Conservation (phyloP, 2,797 vertebrate genomes). For the Glossophaga mutica region DNA sequence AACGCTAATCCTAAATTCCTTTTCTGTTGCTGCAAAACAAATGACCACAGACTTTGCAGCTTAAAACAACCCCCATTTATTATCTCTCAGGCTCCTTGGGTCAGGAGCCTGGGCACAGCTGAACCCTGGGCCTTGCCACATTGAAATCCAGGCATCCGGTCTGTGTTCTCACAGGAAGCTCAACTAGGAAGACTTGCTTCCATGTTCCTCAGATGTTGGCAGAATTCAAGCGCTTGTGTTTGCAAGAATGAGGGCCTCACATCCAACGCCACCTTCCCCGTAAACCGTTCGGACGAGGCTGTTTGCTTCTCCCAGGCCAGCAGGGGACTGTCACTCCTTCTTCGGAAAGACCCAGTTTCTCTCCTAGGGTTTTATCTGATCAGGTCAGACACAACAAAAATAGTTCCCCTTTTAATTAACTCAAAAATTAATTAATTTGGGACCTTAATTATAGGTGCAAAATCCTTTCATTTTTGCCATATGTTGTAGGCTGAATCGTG, state of each 20-base stretch:
- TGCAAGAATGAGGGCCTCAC: fast-evolving
- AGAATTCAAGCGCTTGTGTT: not conserved
- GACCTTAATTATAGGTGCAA: not conserved
- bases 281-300: fast-evolving
- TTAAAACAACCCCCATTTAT: not conserved
- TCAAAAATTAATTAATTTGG: not conserved
- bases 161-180: not conserved
- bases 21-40: not conserved
- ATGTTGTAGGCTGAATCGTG: not conserved
- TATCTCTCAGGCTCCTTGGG: not conserved
- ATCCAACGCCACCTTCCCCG: not conserved
- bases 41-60: too few relatives aligned
- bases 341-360: too few relatives aligned
- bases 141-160: fast-evolving
- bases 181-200: not conserved
- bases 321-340: fast-evolving
- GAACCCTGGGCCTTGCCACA: not conserved
- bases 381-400: not conserved
- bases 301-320: too few relatives aligned
- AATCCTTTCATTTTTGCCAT: not conserved
- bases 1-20: fast-evolving
- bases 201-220: fast-evolving
- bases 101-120: not conserved
- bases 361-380: not conserved
- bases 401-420: not conserved